phyloP scores from a whole-genome alignment of 2,113 vertebrate species.

The Coturnix japonica region DNA sequence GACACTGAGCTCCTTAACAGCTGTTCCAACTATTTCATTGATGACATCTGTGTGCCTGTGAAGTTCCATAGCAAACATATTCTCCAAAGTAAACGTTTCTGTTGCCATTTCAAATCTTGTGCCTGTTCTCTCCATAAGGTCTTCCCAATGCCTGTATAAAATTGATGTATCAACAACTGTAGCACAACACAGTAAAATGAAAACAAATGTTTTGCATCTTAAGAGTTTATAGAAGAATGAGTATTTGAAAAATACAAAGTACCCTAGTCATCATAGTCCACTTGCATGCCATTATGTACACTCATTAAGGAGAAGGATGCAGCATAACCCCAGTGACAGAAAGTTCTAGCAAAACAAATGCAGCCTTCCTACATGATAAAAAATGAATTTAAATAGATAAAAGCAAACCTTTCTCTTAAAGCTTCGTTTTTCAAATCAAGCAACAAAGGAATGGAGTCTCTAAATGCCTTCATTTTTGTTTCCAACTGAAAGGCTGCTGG shows the following conservation, averaged over 20 bases:
- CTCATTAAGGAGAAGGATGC: background rate
- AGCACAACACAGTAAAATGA: background rate
- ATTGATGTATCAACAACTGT: background rate
- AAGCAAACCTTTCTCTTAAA: constrained; percentile 89
- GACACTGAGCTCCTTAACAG: constrained; percentile 92
- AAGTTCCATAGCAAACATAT: constrained; percentile 97
- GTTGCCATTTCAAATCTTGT: constrained; percentile 89
- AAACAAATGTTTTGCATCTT: background rate
- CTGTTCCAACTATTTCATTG: constrained; percentile 87
- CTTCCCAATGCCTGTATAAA: constrained; percentile 89
- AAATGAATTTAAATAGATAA: background rate
- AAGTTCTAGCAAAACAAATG: background rate
- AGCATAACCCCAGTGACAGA: background rate
- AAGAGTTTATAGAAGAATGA: background rate
- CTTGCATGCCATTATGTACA: background rate
- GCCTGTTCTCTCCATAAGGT: constrained; percentile 88
- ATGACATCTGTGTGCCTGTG: constrained; percentile 86
- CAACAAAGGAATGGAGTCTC: constrained; percentile 89
- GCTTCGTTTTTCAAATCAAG: constrained; percentile 95
- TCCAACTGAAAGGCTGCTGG: constrained; percentile 85
- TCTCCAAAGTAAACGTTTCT: constrained; percentile 91
- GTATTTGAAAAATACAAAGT: background rate
- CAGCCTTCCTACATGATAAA: background rate
- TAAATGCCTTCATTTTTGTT: constrained; percentile 90
- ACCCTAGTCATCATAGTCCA: background rate